These are phyloP conservation scores for Eupristina koningsbergeri DNA, from an alignment of 1,140 invertebrate species.

Conservation along the genomic window DNA sequence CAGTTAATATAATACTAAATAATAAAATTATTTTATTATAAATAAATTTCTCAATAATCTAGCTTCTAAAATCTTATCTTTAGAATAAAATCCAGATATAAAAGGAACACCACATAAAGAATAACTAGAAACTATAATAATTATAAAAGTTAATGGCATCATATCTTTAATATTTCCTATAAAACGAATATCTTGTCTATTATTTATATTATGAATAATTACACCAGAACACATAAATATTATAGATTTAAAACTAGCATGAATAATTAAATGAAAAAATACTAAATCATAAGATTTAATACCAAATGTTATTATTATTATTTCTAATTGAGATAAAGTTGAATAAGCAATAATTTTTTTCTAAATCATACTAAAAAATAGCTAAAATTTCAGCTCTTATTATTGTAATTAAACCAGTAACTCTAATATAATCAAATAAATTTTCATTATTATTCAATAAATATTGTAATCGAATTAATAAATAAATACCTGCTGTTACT, in stretches of 20 bases:
- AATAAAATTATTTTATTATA: no score
- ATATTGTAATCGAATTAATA: no score
- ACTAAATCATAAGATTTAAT: conserved; percentile 66
- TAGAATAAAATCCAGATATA: conserved; percentile 37
- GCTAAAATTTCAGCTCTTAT: no score
- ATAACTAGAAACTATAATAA: conserved; percentile 4
- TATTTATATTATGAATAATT: conserved; percentile 58
- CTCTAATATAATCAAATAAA: no score
- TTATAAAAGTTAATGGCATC: conserved; percentile 20
- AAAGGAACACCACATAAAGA: conserved; percentile 27
- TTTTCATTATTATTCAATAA: no score
- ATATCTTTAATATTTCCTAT: background rate
- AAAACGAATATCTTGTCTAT: background rate
- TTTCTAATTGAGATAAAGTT: no score
- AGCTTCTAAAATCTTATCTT: conserved; percentile 6
- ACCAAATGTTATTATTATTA: conserved; percentile 53
- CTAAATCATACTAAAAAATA: no score
- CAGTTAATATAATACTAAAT: no score
- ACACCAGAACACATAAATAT: conserved; percentile 77
- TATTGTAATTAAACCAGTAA: no score
- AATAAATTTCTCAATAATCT: no score
- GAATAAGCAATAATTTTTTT: no score
- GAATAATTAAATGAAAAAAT: conserved; percentile 78
- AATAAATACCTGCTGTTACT: no score
- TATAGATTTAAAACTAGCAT: conserved; percentile 79